Percentiles rank a stretch among this genome's conserved stretches.
Conservation (phyloP, 2,888 invertebrate species). For the Lasioglossum villosulum region DNA sequence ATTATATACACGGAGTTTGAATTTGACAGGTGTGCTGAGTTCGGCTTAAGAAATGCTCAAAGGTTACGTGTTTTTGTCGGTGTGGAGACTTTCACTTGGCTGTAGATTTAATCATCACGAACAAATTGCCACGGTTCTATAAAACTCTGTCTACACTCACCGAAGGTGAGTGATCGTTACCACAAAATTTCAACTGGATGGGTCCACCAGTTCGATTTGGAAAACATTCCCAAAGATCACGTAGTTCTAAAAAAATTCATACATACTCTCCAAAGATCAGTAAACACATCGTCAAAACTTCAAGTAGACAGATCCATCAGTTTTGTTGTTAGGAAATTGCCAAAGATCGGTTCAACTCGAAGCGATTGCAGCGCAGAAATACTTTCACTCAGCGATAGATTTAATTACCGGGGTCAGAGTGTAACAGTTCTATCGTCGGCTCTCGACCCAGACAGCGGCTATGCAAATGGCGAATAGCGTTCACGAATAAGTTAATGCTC, state of each 20-base stretch:
- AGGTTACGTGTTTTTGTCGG: not conserved
- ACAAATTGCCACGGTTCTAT: not conserved
- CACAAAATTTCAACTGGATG: not conserved
- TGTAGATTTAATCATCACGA: not conserved
- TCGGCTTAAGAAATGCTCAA: not conserved
- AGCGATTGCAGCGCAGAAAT: not conserved
- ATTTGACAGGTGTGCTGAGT: not conserved
- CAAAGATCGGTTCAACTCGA: not conserved
- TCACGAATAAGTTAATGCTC: constrained; percentile 64
- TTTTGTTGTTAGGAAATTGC: not conserved
- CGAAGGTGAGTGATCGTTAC: not conserved
- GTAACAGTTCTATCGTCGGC: constrained; percentile 56
- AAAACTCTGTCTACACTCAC: not conserved
- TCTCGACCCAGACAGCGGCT: constrained; percentile 53
- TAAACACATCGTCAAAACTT: not conserved
- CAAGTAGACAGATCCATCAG: not conserved
- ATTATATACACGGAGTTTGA: not conserved
- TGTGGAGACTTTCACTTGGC: not conserved
- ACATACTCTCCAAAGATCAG: not conserved
- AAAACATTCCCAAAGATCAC: not conserved
- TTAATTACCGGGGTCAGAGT: constrained; percentile 39
- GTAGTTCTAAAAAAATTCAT: constrained; percentile 13
- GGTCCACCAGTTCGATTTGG: not conserved
- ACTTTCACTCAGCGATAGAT: not conserved
- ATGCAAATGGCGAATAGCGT: constrained; percentile 55